Evolutionary conservation across 2,888 invertebrate genomes (phyloP), one percentile per base, ranked within the genome.

Genomic region (Drosophila falleni): DNA sequence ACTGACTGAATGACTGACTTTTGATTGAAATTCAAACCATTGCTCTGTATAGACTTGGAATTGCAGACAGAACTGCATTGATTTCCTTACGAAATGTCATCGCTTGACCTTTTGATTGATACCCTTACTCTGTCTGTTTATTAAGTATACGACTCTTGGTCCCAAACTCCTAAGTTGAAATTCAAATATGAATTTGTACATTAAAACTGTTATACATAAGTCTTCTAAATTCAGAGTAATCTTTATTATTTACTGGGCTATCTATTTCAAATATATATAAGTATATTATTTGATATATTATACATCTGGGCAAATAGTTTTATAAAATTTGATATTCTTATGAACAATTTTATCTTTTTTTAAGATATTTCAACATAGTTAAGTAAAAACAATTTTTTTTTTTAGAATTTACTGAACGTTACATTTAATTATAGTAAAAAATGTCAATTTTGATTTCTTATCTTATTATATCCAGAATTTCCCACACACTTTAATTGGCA

Each of bases 401-500:
- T 8, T 29, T 29, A 8, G 1, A 29, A 29, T 29, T 29, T 37
- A 37, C 1, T n/a, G n/a, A n/a, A n/a, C 6, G 6, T 37, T 37
- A n/a, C 6, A 6, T 1, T 37, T 37, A n/a, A 37, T 37, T 13
- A 35, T 5, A 8, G 5, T 33, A 3, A 23, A 13, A n/a, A 26
- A 4, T n/a, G 23, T 26, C n/a, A n/a, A 1, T 29, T 0, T 15
- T 10, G n/a, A 26, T 26, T n/a, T n/a, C n/a, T 9, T n/a, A n/a
- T 9, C 46, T 26, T 8, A 9, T 29, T 29, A 3, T n/a, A 50
- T n/a, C 9, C 8, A n/a, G n/a, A n/a, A 35, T 33, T 56, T 56
- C 55, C 44, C 55, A 56, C 55, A 44, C 23, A 44, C 55, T 42
- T 55, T 33, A 55, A 55, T 55, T 55, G 55, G n/a, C 54, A n/a